Base-by-base conservation (phyloP, 2,888 invertebrate species). In the Steinernema carpocapsae region DNA sequence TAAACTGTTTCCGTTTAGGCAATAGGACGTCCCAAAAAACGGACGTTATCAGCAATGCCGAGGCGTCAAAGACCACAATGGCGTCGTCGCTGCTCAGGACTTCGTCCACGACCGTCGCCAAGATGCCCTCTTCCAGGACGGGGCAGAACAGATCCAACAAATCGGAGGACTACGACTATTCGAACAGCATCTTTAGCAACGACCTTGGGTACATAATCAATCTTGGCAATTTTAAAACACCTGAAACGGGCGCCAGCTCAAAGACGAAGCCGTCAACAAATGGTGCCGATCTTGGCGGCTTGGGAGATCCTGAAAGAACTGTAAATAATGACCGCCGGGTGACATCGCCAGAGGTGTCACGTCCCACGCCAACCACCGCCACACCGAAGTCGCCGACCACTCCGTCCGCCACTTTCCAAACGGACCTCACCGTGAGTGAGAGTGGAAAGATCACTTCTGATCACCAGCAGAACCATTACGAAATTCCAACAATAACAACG, bases 381-480 rank as follows among this genome's bases (percentile, higher is more conserved):
- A 64, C 64, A 1, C 17, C 64, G 7, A 14, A 64, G 32, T 17
- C 48, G 64, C n/a, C 29, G 64, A 32, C 17, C 32, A 32, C 52
- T 12, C 19, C 6, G 19, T 12, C 64, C 29, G 32, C 64, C 14
- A 37, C 64, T 32, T 22, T 22, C 12, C 10, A 64, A 37, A 29
- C 32, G 64, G 64, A 32, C 56, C 26, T 26, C 26, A 12, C 56
- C 3, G 22, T 56, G 29, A 64, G 32, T 32, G 64, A 64, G 64
- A 37, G 64, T 32, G 64, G 64, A 64, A 29, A 64, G 64, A 64
- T 64, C 64, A 64, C 29, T 26, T 29, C 64, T 22, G 64, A 64
- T 32, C 64, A 29, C 22, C 24, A 24, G 56, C 56, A 56, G 17
- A 26, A 64, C 10, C 64, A 64, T 64, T 64, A 64, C 64, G 64